Conservation (phyloP, 2,797 vertebrate genomes). For the Epinephelus awoara region DNA sequence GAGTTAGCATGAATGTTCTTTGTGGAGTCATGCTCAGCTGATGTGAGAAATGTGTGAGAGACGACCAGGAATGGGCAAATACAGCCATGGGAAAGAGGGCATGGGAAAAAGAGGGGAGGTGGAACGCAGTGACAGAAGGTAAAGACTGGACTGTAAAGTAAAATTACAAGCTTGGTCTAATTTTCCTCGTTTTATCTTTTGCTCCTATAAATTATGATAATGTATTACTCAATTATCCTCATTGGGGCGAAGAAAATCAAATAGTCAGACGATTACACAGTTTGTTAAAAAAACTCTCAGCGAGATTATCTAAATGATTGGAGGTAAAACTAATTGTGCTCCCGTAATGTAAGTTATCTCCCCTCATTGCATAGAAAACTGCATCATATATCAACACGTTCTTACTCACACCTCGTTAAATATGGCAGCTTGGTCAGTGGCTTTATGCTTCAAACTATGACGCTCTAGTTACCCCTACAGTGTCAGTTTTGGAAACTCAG, state of each 20-base stretch:
- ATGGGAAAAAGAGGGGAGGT: slow-evolving; percentile 40
- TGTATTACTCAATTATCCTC: background rate
- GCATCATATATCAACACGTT: background rate
- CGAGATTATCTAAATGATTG: background rate
- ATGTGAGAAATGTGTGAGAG: slow-evolving; percentile 63
- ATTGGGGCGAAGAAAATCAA: background rate
- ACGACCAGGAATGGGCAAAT: slow-evolving; percentile 45
- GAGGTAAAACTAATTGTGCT: background rate
- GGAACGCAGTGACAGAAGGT: background rate
- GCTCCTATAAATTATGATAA: background rate
- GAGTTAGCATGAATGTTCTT: slow-evolving; percentile 39
- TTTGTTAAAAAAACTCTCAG: background rate
- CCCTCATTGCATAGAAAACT: background rate
- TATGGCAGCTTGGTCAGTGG: too few relatives aligned
- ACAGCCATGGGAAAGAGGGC: slow-evolving; percentile 61
- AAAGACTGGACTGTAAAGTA: background rate
- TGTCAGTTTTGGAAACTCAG: too few relatives aligned
- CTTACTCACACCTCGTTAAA: too few relatives aligned
- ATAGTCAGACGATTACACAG: background rate
- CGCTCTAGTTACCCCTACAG: too few relatives aligned
- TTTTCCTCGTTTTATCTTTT: background rate
- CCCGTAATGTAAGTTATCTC: background rate
- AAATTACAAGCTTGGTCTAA: background rate
- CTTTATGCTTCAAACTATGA: too few relatives aligned
- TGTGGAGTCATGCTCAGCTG: slow-evolving; percentile 51